phyloP scores from a whole-genome alignment of 2,888 invertebrate species.

The Ectemnius continuus region DNA sequence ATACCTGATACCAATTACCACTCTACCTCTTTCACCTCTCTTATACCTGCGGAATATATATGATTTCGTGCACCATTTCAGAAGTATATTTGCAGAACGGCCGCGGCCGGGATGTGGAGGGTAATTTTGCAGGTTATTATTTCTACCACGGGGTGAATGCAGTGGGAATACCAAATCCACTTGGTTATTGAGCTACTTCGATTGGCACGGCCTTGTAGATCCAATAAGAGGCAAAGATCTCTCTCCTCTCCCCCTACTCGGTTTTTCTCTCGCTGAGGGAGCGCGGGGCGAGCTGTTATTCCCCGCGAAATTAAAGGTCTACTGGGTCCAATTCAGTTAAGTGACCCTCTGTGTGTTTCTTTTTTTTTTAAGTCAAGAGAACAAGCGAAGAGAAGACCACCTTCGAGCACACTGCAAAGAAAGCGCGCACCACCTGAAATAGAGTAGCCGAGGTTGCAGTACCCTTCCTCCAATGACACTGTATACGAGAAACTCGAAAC shows the following conservation, averaged over 20 bases:
- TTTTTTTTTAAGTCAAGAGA: conserved; percentile 48
- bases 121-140: conserved; percentile 50
- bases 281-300: conserved; percentile 33
- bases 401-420: conserved; percentile 26
- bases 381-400: conserved; percentile 14
- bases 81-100: conserved; percentile 34
- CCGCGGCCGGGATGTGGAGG: conserved; percentile 17
- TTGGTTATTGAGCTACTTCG: conserved; percentile 30
- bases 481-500: no score
- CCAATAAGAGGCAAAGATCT: conserved; percentile 43
- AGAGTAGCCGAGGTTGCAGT: no score
- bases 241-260: background rate
- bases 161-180: conserved; percentile 29
- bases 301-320: conserved; percentile 56
- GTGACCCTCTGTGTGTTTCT: conserved; percentile 56
- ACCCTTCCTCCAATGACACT: no score
- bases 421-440: conserved; percentile 11
- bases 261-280: background rate
- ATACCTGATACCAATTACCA: conserved; percentile 17
- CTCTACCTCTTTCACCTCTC: conserved; percentile 10
- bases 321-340: conserved; percentile 60
- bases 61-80: background rate
- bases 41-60: conserved; percentile 8
- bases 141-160: conserved; percentile 34
- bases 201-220: conserved; percentile 51